Evolutionary conservation across 2,888 invertebrate genomes (phyloP).

Genomic region (Odontomyia ornata): DNA sequence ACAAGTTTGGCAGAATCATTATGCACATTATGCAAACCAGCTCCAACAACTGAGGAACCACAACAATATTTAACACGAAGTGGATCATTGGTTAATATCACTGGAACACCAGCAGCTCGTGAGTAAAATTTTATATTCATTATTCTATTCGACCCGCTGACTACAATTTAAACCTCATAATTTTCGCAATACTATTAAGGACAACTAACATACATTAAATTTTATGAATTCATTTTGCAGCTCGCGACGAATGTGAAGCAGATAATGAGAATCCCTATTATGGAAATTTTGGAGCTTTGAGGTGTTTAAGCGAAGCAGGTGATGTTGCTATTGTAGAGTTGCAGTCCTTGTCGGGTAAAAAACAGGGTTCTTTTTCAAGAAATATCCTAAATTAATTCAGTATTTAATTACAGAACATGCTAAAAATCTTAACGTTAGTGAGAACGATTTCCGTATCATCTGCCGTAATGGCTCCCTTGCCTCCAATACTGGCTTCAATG

Average conservation of each 20-base stretch:
- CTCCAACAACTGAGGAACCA: not conserved
- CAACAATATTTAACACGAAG: not conserved
- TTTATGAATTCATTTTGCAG: not conserved
- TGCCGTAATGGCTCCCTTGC: slow-evolving; percentile 71
- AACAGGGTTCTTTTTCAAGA: not conserved
- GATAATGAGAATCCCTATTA: slow-evolving; percentile 67
- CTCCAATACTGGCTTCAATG: slow-evolving; percentile 63
- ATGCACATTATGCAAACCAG: slow-evolving; percentile 56
- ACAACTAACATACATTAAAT: no score
- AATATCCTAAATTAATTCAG: not conserved
- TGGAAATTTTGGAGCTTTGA: slow-evolving; percentile 70
- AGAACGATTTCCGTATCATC: slow-evolving; percentile 66
- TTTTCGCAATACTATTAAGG: no score
- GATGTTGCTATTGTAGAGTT: slow-evolving; percentile 71
- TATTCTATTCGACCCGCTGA: no score
- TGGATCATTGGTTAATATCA: slow-evolving; percentile 1
- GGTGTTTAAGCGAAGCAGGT: slow-evolving; percentile 67
- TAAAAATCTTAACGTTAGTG: slow-evolving; percentile 57
- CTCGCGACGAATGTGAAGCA: slow-evolving; percentile 64
- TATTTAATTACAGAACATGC: slow-evolving; percentile 60
- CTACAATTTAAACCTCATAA: no score
- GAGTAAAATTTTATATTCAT: not conserved
- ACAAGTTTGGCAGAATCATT: slow-evolving; percentile 55
- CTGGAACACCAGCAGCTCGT: slow-evolving; percentile 19
- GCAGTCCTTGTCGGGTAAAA: slow-evolving; percentile 64